Evolutionary conservation across 1,140 invertebrate genomes (phyloP), one percentile per base, ranked within the genome.

Genomic region (Pantala flavescens): DNA sequence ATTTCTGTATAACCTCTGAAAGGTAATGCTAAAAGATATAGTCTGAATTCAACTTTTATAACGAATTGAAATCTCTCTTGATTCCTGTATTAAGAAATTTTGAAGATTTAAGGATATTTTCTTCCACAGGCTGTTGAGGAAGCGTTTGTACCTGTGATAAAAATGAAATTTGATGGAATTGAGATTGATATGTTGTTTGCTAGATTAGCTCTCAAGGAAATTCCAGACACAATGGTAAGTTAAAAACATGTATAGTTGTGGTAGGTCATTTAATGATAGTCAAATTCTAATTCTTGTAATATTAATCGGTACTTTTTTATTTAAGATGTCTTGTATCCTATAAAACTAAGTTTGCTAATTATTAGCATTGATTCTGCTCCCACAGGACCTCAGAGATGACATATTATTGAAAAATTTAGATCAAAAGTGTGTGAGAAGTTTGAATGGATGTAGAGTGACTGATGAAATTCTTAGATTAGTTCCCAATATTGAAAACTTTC

Each of bases 131-230:
- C 95, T 0, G 96, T 99, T 12, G 96, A 99, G 84, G 97, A 99
- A 83, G 98, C 98, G 0, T 99, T 95, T 86, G 98, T 99, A 74
- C 98, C 98, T 23, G 96, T 99, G 3, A 98, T 99, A 73, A 99
- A 99, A 86, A 97, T 99, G 93, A 95, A 95, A 81, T 99, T 99
- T 84, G 94, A 98, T 86, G 95, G 95, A 24, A 98, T 99, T 78
- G 98, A 98, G 86, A 95, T 98, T 76, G 98, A 99, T 88, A 93
- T 99, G 90, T 82, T 99, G 72, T 99, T 99, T 85, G 96, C 97
- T 0, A 87, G 94, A 76, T 84, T 99, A 55, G 92, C 95, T 23
- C 84, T 97, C 0, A 97, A 97, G 81, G 93, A 96, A 84, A 96
- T 99, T 82, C 91, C 94, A 42, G 89, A 89, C 79, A 82, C 85